Conservation (phyloP, 2,888 invertebrate species). For the Leuctra nigra region DNA sequence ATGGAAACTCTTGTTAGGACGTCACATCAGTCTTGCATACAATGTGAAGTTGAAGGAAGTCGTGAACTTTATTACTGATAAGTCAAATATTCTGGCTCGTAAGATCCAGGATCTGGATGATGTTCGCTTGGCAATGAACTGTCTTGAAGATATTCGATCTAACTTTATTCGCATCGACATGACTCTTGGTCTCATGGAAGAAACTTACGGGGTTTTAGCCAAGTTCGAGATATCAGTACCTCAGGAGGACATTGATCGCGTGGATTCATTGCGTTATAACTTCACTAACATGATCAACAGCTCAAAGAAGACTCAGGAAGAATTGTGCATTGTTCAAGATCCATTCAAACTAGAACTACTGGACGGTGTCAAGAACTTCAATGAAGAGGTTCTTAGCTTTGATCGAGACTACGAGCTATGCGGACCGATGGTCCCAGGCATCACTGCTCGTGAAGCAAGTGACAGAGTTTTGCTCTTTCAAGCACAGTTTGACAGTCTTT, state of each 20-base stretch:
- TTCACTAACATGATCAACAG: slow-evolving; percentile 66
- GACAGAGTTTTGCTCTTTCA: slow-evolving; percentile 71
- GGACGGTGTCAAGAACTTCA: slow-evolving; percentile 60
- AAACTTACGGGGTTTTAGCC: slow-evolving; percentile 66
- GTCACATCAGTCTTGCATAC: slow-evolving; percentile 59
- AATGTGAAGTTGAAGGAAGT: slow-evolving; percentile 62
- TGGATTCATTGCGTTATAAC: slow-evolving; percentile 68
- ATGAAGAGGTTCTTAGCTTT: slow-evolving; percentile 58
- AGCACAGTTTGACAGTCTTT: slow-evolving; percentile 74
- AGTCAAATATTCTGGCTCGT: slow-evolving; percentile 60
- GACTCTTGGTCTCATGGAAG: slow-evolving; percentile 67
- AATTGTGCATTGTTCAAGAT: slow-evolving; percentile 66
- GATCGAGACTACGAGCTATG: slow-evolving; percentile 63
- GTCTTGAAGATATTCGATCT: slow-evolving; percentile 65
- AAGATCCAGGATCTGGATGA: slow-evolving; percentile 52
- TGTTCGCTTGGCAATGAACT: slow-evolving; percentile 68
- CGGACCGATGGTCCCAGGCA: slow-evolving; percentile 81
- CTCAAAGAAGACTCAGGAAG: slow-evolving; percentile 62
- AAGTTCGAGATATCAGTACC: slow-evolving; percentile 60
- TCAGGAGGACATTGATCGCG: slow-evolving; percentile 71
- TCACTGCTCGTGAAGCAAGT: slow-evolving; percentile 79
- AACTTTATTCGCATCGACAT: slow-evolving; percentile 76
- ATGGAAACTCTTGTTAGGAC: slow-evolving; percentile 71
- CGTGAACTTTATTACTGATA: slow-evolving; percentile 68
- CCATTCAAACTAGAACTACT: slow-evolving; percentile 65